These are phyloP conservation scores for Isurus oxyrinchus DNA, from an alignment of 2,113 vertebrate genomes.

Conservation along the genomic window DNA sequence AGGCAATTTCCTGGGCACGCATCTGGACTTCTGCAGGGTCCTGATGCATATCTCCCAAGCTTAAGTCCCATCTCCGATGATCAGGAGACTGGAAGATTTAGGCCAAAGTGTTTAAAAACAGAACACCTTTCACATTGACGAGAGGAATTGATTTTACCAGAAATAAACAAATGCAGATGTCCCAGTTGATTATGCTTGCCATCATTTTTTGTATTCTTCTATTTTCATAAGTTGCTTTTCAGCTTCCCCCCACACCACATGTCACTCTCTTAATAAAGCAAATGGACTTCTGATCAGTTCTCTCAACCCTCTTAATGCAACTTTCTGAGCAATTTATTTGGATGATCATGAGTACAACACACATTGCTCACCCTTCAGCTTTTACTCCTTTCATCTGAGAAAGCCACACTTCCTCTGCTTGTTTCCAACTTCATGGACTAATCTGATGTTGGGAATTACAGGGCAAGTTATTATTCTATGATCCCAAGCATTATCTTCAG, in stretches of 20 bases:
- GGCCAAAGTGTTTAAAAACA: background rate
- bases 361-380: background rate
- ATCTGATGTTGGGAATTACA: background rate
- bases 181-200: background rate
- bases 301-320: background rate
- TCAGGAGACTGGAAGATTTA: no score
- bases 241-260: no score
- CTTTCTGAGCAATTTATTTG: background rate
- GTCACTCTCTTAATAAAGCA: background rate
- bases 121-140: background rate
- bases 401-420: background rate
- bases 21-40: no score
- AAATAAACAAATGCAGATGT: background rate
- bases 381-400: background rate
- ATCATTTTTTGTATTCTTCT: background rate
- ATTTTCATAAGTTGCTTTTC: background rate
- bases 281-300: background rate
- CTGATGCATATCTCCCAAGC: no score
- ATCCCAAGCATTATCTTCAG: background rate
- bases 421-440: background rate
- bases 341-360: no score
- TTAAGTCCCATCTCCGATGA: no score
- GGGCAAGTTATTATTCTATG: background rate
- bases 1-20: no score
- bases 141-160: background rate